Base-by-base conservation (phyloP, 2,113 vertebrate species). In the Charadrius vociferus region DNA sequence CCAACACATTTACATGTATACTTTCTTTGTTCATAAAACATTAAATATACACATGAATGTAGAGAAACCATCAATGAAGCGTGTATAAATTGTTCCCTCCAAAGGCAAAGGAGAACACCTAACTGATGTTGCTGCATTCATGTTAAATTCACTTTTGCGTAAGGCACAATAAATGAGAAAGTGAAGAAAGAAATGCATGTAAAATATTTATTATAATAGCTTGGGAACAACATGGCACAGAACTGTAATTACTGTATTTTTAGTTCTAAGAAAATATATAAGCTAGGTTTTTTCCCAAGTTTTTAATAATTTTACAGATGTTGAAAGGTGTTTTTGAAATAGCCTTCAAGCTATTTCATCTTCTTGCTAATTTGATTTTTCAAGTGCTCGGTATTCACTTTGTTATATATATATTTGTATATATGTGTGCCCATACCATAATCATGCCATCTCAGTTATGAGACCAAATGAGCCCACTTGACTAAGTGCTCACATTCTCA, bases 331-430 rank as follows among this genome's bases (percentile, higher is more conserved):
- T 7, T 84, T 90, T 59, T 67, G 5, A 81, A 89, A 67, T 39
- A 71, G 11, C 2, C 86, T 78, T 74, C 41, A 45, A 71, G 14
- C 7, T 34, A 9, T 78, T 83, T 91, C 1, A 22, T 59, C 30
- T 55, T 92, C 21, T 78, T 59, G 30, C 1, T 81, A 87, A 85
- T 87, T 84, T 78, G 21, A 56, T 78, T 78, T 93, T 86, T 77
- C 36, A 74, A 43, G 32, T 61, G 21, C 6, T 86, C 36, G 34
- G 21, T 70, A 67, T 74, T 26, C 7, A 53, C 16, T 58, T 81
- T n/a, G 10, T 32, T 78, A 45, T 14, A 17, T 32, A 37, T 32
- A 16, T 74, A 45, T 52, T 26, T 79, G 5, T 63, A 24, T 18
- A 13, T 59, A 21, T n/a, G 14, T 58, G 16, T 78, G n/a, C 10